Evolutionary conservation across 2,888 invertebrate species (phyloP).

Genomic region (Miltochrista miniata): DNA sequence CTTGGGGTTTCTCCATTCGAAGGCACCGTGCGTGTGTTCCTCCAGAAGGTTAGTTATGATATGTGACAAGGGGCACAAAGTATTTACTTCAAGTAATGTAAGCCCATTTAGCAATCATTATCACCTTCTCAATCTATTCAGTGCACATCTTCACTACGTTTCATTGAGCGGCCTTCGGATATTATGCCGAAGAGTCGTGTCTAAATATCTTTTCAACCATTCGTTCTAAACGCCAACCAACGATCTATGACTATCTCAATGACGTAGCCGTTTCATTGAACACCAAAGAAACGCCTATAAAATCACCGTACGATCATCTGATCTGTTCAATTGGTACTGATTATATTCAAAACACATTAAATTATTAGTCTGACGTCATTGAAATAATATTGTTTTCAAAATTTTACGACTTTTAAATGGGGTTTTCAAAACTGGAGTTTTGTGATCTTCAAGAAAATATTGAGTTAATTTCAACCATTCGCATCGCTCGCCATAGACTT

Average conservation of each 20-base stretch:
- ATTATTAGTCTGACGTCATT: conserved; percentile 33
- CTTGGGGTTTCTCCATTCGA: too few relatives aligned
- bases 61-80: too few relatives aligned
- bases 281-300: conserved; percentile 40
- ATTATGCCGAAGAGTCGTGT: too few relatives aligned
- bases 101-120: too few relatives aligned
- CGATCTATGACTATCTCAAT: conserved; percentile 28
- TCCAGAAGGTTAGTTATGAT: too few relatives aligned
- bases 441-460: background rate
- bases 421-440: background rate
- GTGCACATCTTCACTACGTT: too few relatives aligned
- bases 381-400: conserved; percentile 21
- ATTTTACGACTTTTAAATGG: conserved; percentile 22
- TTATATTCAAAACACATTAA: conserved; percentile 22
- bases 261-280: conserved; percentile 16
- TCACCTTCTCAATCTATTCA: too few relatives aligned
- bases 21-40: too few relatives aligned
- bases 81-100: too few relatives aligned
- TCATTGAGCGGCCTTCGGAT: too few relatives aligned
- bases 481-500: too few relatives aligned
- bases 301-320: conserved; percentile 33
- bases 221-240: conserved; percentile 1
- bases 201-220: background rate
- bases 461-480: too few relatives aligned
- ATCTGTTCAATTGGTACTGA: conserved; percentile 37